Conservation (phyloP, 2,888 invertebrate genomes). For the Aleiodes alternator region DNA sequence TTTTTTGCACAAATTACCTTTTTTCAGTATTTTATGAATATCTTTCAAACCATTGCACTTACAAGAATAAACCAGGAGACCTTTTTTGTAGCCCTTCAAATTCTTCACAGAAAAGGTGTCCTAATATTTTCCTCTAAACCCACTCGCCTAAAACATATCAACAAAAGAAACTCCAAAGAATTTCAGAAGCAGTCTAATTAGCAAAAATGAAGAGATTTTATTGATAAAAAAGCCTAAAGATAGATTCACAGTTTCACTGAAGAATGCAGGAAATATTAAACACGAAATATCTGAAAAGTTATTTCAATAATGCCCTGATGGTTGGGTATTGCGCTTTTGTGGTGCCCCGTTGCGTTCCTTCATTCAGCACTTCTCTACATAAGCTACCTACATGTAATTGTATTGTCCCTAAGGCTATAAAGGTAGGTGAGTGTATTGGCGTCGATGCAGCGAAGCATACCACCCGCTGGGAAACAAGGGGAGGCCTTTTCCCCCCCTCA, state of each 20-base stretch:
- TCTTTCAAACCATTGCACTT: too few species aligned
- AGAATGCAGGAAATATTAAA: neutral
- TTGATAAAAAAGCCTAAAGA: too few species aligned
- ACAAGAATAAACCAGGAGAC: too few species aligned
- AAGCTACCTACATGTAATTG: constrained; percentile 25
- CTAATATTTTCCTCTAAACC: too few species aligned
- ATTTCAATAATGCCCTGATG: constrained; percentile 15
- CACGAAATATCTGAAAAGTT: neutral
- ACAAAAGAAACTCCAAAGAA: too few species aligned
- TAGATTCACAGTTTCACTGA: neutral
- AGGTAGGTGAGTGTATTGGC: constrained; percentile 48
- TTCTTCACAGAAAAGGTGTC: too few species aligned
- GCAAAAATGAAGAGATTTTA: too few species aligned
- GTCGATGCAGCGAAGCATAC: constrained; percentile 41
- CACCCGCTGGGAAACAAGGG: constrained; percentile 38
- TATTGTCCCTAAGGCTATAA: constrained; percentile 52
- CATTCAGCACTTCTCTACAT: neutral
- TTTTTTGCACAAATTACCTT: too few species aligned
- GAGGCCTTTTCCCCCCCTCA: neutral
- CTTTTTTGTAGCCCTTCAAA: too few species aligned
- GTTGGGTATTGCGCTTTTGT: constrained; percentile 30
- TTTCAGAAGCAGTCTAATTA: too few species aligned
- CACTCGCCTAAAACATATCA: too few species aligned
- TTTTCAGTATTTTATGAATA: too few species aligned
- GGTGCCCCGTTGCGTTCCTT: constrained; percentile 3